These are phyloP conservation scores for Dendronephthya gigantea DNA, from an alignment of 64 coral and sea anemone species.

Conservation along the genomic window DNA sequence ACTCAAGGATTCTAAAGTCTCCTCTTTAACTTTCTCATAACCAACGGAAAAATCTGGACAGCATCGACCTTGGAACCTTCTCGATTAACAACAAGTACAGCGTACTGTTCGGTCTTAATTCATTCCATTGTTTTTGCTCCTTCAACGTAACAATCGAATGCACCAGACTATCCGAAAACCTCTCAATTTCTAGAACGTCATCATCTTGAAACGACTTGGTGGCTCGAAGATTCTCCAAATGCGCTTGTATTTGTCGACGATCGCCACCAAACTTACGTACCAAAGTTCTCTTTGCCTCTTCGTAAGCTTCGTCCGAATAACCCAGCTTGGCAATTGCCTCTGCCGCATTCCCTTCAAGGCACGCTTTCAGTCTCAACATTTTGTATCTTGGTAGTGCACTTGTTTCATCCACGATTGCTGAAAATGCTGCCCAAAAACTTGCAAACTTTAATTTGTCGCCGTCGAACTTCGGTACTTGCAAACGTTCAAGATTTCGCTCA, in stretches of 20 bases:
- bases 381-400: slow-evolving; percentile 11
- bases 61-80: slow-evolving; percentile 17
- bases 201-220: not conserved
- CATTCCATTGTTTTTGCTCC: not conserved
- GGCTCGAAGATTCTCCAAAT: not conserved
- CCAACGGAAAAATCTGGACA: slow-evolving; percentile 12
- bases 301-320: slow-evolving; percentile 12
- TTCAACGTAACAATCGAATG: slow-evolving; percentile 4
- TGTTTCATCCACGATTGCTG: slow-evolving; percentile 2
- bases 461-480: slow-evolving; percentile 12
- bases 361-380: slow-evolving; percentile 1
- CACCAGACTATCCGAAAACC: not conserved
- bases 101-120: slow-evolving; percentile 17
- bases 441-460: slow-evolving; percentile 19
- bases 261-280: not conserved
- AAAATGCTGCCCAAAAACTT: slow-evolving; percentile 17
- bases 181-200: not conserved
- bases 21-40: not conserved
- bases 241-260: not conserved
- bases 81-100: not conserved
- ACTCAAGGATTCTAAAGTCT: not conserved
- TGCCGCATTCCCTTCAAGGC: slow-evolving; percentile 12
- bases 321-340: not conserved
- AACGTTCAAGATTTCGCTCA: not conserved
- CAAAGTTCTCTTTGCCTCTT: not conserved